phyloP scores from a whole-genome alignment of 2,113 vertebrate species.

The Galbula dea region DNA sequence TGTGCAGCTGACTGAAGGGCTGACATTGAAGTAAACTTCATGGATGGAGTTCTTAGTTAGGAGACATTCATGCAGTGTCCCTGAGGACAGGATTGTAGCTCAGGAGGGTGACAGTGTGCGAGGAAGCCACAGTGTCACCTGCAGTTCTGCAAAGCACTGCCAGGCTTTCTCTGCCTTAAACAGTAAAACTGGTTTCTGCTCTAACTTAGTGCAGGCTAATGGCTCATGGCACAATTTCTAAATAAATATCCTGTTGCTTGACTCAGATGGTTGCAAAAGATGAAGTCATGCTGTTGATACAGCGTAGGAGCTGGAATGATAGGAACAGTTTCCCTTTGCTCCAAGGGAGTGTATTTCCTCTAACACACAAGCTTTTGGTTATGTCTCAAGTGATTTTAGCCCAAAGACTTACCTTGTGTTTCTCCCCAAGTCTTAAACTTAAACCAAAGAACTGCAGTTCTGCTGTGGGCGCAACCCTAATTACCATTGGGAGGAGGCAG shows the following conservation, averaged over 20 bases:
- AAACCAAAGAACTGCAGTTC: background rate
- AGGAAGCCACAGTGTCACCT: background rate
- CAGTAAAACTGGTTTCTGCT: background rate
- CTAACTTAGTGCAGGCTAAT: background rate
- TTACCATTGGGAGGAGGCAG: background rate
- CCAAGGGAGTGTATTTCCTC: background rate
- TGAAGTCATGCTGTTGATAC: constrained; percentile 26
- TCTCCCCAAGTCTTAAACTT: background rate
- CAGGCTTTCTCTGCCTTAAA: constrained; percentile 3
- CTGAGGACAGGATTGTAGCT: background rate
- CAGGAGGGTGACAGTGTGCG: background rate
- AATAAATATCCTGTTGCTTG: constrained; percentile 26
- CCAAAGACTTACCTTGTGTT: fast-evolving
- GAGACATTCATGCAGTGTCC: background rate
- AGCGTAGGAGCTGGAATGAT: background rate
- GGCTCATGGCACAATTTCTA: background rate
- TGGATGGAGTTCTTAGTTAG: background rate
- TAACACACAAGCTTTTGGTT: background rate
- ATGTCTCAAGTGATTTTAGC: background rate
- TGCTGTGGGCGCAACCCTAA: background rate
- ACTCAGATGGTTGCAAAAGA: constrained; percentile 24
- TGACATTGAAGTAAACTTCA: background rate
- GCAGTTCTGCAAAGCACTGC: background rate
- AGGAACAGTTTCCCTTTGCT: background rate
- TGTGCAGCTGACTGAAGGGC: background rate